phyloP scores from a whole-genome alignment of 1,140 invertebrate genomes.

The Ooceraea biroi region DNA sequence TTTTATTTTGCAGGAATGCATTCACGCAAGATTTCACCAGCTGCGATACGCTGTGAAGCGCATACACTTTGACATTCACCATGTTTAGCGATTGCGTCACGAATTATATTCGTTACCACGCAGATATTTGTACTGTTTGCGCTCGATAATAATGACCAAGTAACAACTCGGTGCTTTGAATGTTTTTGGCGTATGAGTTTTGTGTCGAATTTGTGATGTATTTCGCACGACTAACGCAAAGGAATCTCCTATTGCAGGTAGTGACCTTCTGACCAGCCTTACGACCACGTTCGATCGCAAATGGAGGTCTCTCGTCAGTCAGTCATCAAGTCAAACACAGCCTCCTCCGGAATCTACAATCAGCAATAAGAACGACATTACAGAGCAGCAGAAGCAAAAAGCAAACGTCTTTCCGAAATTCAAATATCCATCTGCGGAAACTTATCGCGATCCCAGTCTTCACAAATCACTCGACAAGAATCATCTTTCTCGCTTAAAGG shows the following conservation, averaged over 20 bases:
- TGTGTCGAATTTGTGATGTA: slow-evolving; percentile 12
- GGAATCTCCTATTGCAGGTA: slow-evolving; percentile 86
- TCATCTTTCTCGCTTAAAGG: slow-evolving; percentile 75
- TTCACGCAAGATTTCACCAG: slow-evolving; percentile 28
- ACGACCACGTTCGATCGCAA: slow-evolving; percentile 92
- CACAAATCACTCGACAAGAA: slow-evolving; percentile 81
- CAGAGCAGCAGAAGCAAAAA: slow-evolving; percentile 61
- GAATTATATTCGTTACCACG: slow-evolving; percentile 20
- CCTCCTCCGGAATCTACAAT: slow-evolving; percentile 67
- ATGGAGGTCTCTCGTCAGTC: slow-evolving; percentile 88
- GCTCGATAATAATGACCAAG: slow-evolving; percentile 29
- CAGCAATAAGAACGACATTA: slow-evolving; percentile 55
- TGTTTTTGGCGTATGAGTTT: slow-evolving; percentile 58
- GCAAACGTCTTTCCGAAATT: slow-evolving; percentile 5
- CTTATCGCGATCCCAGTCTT: slow-evolving; percentile 84
- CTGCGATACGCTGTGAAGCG: slow-evolving; percentile 10
- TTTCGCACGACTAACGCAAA: background rate
- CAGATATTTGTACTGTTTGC: slow-evolving; percentile 34
- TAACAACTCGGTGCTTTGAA: slow-evolving; percentile 67
- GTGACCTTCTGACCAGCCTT: slow-evolving; percentile 89
- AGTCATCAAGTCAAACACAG: slow-evolving; percentile 79
- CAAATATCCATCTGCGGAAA: slow-evolving; percentile 66
- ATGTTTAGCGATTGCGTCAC: slow-evolving; percentile 27
- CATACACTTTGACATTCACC: slow-evolving; percentile 17
- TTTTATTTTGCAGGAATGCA: slow-evolving; percentile 48